Evolutionary conservation across 2,888 invertebrate species (phyloP), one percentile per base, ranked within the genome.

Genomic region (Melanotus villosus): DNA sequence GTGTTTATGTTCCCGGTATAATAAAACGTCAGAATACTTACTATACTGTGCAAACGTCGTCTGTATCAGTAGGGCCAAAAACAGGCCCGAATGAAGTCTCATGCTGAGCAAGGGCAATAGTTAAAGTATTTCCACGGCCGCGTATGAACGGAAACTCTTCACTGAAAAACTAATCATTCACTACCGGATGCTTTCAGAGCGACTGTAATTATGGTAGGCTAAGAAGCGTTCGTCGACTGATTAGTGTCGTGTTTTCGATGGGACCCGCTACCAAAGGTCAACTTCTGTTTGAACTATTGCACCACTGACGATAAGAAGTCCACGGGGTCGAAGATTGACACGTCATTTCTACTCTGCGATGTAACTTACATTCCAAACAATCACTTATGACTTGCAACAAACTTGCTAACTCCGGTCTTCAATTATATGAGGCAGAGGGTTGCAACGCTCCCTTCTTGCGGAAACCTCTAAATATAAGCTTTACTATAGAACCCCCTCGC

Each of bases 191-290:
- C 3, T 1, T 14, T 34, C 19, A 21, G 5, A 12, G 14, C 16
- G 23, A 18, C 54, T 4, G 34, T 16, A 54, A 54, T 54, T 18
- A 19, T 30, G 34, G 34, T 34, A 34, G 18, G 34, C 54, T 1
- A 34, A 54, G 26, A 50, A 57, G 19, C 41, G 63, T 26, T 38
- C 23, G 32, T 38, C 47, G 50, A 65, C 58, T 64, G 45, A 64
- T 62, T 68, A 62, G 38, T 23, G 18, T 60, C 45, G 34, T 71
- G 71, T 70, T 70, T 56, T 68, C 62, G 70, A 71, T n/a, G n/a
- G n/a, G n/a, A 74, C 72, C 72, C 73, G 76, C 75, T 73, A 52
- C 36, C 76, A 79, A 77, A 78, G 80, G 78, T 79, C 78, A 75
- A 59, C 70, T n/a, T 72, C 62, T 43, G 71, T 71, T 74, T 71